Evolutionary conservation across 2,113 vertebrate genomes (phyloP).

Genomic region (Emydura subglobosa): DNA sequence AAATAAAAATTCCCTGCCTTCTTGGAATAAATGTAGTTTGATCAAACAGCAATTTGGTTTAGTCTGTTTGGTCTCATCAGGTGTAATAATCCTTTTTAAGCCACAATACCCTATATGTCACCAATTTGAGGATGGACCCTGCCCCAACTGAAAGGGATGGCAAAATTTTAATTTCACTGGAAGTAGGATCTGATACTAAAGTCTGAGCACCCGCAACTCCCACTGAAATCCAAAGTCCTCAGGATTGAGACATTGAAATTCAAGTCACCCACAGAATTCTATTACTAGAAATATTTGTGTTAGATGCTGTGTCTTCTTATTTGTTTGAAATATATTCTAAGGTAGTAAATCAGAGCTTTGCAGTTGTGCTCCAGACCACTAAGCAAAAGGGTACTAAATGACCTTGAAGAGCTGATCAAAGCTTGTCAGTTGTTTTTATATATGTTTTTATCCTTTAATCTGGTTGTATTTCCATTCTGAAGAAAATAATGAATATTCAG

Average conservation of each 20-base stretch:
- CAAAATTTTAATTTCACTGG: not conserved
- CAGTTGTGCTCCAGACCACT: constrained; percentile 21
- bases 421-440: not conserved
- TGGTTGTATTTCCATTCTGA: constrained; percentile 48
- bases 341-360: constrained; percentile 58
- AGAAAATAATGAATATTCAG: not conserved
- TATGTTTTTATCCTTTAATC: constrained; percentile 57
- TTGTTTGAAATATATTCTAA: constrained; percentile 63
- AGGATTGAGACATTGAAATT: not conserved
- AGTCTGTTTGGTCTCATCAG: not conserved
- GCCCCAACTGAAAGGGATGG: not conserved
- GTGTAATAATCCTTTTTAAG: not conserved
- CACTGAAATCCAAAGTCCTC: not conserved
- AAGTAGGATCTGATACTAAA: not conserved
- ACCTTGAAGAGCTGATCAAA: constrained; percentile 53
- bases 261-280: not conserved
- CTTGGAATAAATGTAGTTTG: not conserved
- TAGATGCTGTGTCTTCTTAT: constrained; percentile 60
- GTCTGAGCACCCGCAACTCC: not conserved
- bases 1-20: not conserved
- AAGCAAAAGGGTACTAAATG: constrained; percentile 28
- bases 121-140: not conserved
- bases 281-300: constrained; percentile 31
- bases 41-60: not conserved
- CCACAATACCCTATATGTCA: not conserved